Conservation (phyloP, 2,113 vertebrate species). For the Nibea albiflora region DNA sequence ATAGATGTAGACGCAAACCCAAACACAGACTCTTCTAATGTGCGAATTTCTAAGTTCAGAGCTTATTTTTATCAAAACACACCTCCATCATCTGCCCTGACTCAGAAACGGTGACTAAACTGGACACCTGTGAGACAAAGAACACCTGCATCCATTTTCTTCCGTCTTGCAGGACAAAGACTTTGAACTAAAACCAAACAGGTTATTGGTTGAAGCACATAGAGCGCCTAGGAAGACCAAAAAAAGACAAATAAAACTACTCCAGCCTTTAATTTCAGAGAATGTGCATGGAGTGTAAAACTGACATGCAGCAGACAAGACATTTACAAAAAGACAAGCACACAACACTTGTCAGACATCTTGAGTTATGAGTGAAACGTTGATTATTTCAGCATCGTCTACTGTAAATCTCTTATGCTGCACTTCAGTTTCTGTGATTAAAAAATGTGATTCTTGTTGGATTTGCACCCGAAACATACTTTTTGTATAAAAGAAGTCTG, state of each 20-base stretch:
- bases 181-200: not conserved
- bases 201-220: not conserved
- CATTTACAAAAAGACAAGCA: not conserved
- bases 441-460: not conserved
- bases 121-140: constrained; percentile 5
- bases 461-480: not conserved
- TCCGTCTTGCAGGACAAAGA: not conserved
- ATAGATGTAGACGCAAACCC: not conserved
- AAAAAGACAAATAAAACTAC: not conserved
- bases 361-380: not conserved
- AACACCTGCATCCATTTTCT: not conserved
- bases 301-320: not conserved
- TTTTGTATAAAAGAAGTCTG: not conserved
- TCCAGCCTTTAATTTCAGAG: too few relatives aligned
- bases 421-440: too few relatives aligned
- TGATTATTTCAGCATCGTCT: not conserved
- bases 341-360: not conserved
- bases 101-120: constrained; percentile 1
- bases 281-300: not conserved
- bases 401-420: not conserved
- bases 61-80: constrained; percentile 20
- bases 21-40: constrained; percentile 8
- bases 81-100: constrained; percentile 7
- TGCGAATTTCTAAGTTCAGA: not conserved
- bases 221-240: not conserved